These are phyloP conservation scores for Trichechus manatus DNA, from an alignment of 2,113 vertebrate species.

Conservation along the genomic window DNA sequence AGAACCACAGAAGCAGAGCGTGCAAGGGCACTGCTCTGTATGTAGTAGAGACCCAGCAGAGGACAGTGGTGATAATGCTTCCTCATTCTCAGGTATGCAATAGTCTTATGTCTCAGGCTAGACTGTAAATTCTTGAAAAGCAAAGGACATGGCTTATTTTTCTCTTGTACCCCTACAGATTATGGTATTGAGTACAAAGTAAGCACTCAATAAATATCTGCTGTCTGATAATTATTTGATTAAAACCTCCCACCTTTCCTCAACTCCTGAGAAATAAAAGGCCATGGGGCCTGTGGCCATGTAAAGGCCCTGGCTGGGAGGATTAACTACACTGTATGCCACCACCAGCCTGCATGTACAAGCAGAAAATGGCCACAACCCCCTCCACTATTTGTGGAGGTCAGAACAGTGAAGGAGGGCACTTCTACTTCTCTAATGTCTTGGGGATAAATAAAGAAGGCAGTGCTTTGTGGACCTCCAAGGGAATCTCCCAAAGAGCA, in stretches of 20 bases:
- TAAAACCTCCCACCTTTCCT: not conserved
- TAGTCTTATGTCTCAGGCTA: not conserved
- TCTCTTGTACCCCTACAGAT: not conserved
- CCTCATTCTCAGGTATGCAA: not conserved
- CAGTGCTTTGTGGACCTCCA: not conserved
- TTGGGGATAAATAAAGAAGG: not conserved
- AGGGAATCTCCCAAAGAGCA: not conserved
- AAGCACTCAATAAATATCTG: not conserved
- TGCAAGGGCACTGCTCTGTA: not conserved
- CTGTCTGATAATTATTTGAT: not conserved
- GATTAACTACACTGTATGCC: not conserved
- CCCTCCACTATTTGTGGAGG: not conserved
- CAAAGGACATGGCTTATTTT: not conserved
- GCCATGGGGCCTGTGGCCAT: rapidly evolving
- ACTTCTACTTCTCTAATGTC: not conserved
- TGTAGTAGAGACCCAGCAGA: not conserved
- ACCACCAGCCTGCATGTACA: not conserved
- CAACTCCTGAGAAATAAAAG: not conserved
- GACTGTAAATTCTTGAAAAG: not conserved
- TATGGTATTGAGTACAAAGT: not conserved
- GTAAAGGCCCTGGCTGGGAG: not conserved
- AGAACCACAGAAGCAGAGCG: not conserved
- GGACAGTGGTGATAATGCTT: not conserved
- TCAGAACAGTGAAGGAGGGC: not conserved
- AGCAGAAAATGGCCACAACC: not conserved